A percentile compares a stretch with the other conserved stretches of the same genome.
phyloP scores from a whole-genome alignment of 2,797 vertebrate species.

The Chrysocyon brachyurus region DNA sequence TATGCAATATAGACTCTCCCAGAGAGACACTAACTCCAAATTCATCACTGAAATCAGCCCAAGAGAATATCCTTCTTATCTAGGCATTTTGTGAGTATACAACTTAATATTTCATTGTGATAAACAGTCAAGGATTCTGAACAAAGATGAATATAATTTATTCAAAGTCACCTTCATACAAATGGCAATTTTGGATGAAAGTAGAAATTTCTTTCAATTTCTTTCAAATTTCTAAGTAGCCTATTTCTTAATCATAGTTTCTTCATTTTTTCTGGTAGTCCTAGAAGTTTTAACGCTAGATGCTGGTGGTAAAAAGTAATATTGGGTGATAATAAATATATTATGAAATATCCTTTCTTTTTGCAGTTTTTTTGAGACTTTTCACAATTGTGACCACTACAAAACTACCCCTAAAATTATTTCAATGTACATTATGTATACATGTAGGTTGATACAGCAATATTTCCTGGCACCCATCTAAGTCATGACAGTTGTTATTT shows the following conservation, averaged over 20 bases:
- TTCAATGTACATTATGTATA: background rate
- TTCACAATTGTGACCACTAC: constrained; percentile 32
- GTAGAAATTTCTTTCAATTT: too few species aligned
- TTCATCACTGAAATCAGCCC: constrained; percentile 66
- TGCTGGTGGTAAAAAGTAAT: constrained; percentile 50
- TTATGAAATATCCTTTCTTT: constrained; percentile 22
- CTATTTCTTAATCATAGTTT: constrained; percentile 65
- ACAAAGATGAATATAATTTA: constrained; percentile 77
- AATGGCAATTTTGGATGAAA: constrained; percentile 66
- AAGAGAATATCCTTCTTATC: constrained; percentile 72
- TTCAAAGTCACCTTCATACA: constrained; percentile 79
- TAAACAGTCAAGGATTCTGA: constrained; percentile 64
- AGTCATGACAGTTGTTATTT: constrained; percentile 56
- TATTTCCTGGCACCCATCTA: background rate
- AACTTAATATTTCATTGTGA: constrained; percentile 82
- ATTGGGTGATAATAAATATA: constrained; percentile 37
- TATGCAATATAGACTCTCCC: constrained; percentile 58
- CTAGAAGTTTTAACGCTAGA: constrained; percentile 39
- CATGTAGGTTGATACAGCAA: background rate
- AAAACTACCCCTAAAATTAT: constrained; percentile 39
- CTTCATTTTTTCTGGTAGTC: constrained; percentile 62
- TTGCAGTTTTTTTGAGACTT: constrained; percentile 18
- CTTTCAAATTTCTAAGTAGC: too few species aligned
- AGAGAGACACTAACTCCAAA: constrained; percentile 38
- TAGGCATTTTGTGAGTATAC: constrained; percentile 65